Evolutionary conservation across 1,140 invertebrate genomes (phyloP), one percentile per base, ranked within the genome.

Genomic region (Drosophila pandora): DNA sequence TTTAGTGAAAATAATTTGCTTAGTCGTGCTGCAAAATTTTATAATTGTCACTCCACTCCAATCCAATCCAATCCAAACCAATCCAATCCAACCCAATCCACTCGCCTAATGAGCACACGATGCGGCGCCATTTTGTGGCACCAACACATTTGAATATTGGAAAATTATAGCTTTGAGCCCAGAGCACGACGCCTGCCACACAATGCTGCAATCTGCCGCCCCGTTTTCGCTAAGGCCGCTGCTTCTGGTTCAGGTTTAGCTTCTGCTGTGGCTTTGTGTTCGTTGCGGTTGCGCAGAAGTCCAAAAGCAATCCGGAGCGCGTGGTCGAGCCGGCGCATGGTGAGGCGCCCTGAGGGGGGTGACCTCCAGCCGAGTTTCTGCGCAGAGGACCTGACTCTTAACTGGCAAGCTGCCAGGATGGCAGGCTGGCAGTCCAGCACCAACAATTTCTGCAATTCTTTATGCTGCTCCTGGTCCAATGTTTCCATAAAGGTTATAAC

Each of bases 1-100:
- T 90, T 90, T 90, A 90, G 76, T 84, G 74, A 81, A 90, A 87
- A 83, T 90, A 90, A 90, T 90, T 80, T 88, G 88, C 85, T 90
- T 81, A 90, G 79, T 79, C 74, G 73, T 89, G 73, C 80, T 80
- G 85, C 85, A 80, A 74, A 81, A 80, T 77, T 85, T 62, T 77
- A 89, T 87, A 88, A 88, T 87, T 87, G 79, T 87, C 76, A 83
- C 83, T 79, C 61, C 43, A 59, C 69, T 54, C 45, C 23, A 39
- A 28, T 55, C 75, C 56, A 58, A 61, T 43, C 69, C 41, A 65
- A 58, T 55, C 47, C 34, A 32, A 21, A 10, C 2, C 58, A 59
- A 30, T 25, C 8, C 50, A 13, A 17, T 17, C 54, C 39, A 13
- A 17, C 10, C 39, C 37, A 28, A 37, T 17, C 32, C 28, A 43